Base-by-base conservation (phyloP, 2,797 vertebrate genomes). In the Halcyon badia region DNA sequence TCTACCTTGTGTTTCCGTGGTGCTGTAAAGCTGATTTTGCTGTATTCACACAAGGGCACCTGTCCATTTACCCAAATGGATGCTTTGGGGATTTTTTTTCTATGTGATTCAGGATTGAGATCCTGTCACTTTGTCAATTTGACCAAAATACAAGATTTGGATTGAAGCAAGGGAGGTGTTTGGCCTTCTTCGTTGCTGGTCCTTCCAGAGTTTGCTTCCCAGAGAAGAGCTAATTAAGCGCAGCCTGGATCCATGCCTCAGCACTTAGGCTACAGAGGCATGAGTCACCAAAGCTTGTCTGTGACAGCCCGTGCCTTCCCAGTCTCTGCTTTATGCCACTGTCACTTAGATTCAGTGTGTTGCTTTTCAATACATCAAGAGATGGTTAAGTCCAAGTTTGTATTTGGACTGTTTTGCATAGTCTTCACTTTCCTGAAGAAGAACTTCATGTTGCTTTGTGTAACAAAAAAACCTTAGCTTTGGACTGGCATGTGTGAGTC, bases 41-140 rank as follows among this genome's bases (percentile, higher is more conserved):
- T 64, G 18, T 75, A 44, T 69, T 41, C 14, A 25, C 31, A 28
- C 57, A 83, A 39, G 16, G 9, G 8, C 1, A 3, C 49, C 41
- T 75, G 10, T 48, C 52, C 0, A 1, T 54, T 83, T 44, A 46
- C 48, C 41, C 51, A 14, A 83, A 61, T 4, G 0, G 0, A 22
- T 65, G 6, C 41, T 92, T 35, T 17, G 6, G 20, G 6, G 3
- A 13, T n/a, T 44, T 35, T 17, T 61, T 57, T 13, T 15, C 46
- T 54, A 3, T 0, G 0, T 24, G 5, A 54, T 78, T 86, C 25
- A 41, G 8, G 44, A 30, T 37, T 73, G n/a, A 86, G 57, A 69
- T 81, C 11, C 16, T 68, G 44, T 44, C 28, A 42, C n/a, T 68
- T 73, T 66, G 61, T 58, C 25, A 6, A 28, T 68, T 71, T 6